Evolutionary conservation across 2,113 vertebrate genomes (phyloP).

Genomic region (Leptobrachium ailaonicum): DNA sequence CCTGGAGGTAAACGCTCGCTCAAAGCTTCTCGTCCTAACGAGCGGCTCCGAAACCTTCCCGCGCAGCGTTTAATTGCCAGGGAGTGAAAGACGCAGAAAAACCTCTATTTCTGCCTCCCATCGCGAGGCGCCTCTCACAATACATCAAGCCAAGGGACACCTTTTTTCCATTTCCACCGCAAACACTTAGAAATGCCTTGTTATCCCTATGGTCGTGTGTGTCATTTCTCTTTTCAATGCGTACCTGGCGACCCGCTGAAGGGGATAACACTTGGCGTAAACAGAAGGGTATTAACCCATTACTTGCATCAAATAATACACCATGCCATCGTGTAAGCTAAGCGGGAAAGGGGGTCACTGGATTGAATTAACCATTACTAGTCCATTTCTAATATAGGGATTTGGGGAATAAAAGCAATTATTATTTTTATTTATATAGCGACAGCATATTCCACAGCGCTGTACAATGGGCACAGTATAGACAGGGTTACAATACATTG

Average conservation of each 20-base stretch:
- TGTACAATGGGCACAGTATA: no score
- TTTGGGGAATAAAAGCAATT: no score
- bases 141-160: conserved; percentile 17
- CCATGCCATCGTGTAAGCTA: neutral
- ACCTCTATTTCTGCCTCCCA: conserved; percentile 22
- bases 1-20: conserved; percentile 46
- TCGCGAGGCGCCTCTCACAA: conserved; percentile 29
- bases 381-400: no score
- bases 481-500: no score
- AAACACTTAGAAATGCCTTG: conserved; percentile 39
- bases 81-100: conserved; percentile 44
- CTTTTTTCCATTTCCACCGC: conserved; percentile 32
- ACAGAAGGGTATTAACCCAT: conserved; percentile 8
- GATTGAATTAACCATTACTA: no score
- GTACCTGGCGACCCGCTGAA: conserved; percentile 19
- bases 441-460: no score
- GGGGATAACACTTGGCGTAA: conserved; percentile 21
- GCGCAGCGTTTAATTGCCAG: conserved; percentile 43
- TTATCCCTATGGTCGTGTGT: conserved; percentile 22
- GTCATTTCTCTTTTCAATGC: conserved; percentile 35
- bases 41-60: conserved; percentile 39
- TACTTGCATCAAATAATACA: neutral
- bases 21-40: conserved; percentile 46
- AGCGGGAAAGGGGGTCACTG: no score
- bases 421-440: no score